These are phyloP conservation scores for Drosophila helvetica DNA, from an alignment of 2,888 invertebrate genomes.

Conservation along the genomic window DNA sequence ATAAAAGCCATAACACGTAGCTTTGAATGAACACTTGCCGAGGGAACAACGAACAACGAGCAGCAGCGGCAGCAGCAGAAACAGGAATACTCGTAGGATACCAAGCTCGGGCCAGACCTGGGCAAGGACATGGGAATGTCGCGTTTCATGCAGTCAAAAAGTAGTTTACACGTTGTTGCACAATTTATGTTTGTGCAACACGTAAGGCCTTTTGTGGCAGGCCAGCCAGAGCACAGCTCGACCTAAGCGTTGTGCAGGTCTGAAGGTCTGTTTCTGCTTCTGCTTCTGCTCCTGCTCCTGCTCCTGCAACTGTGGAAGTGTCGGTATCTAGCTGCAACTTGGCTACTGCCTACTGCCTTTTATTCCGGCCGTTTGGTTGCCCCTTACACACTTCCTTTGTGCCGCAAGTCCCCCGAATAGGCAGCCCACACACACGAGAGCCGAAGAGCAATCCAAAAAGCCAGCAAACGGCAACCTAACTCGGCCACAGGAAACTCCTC, in stretches of 20 bases:
- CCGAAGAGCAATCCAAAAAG: slow-evolving; percentile 42
- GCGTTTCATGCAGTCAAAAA: slow-evolving; percentile 76
- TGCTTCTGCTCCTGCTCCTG: not conserved
- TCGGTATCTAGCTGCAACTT: slow-evolving; percentile 39
- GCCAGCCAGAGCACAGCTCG: slow-evolving; percentile 25
- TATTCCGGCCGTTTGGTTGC: slow-evolving; percentile 38
- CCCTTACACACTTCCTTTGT: slow-evolving; percentile 40
- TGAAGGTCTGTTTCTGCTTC: slow-evolving; percentile 33
- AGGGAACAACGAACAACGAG: slow-evolving; percentile 5
- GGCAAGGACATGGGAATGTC: slow-evolving; percentile 55
- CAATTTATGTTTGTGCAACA: slow-evolving; percentile 81
- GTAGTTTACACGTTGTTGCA: slow-evolving; percentile 82
- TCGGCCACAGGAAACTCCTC: slow-evolving; percentile 29
- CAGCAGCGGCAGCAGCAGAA: not conserved
- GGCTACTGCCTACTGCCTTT: slow-evolving; percentile 21
- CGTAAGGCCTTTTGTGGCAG: slow-evolving; percentile 67
- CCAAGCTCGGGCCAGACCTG: slow-evolving; percentile 36
- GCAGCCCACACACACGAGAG: slow-evolving; percentile 4
- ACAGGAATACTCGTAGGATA: slow-evolving; percentile 1
- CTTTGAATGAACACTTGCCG: slow-evolving; percentile 64
- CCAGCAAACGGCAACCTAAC: slow-evolving; percentile 35
- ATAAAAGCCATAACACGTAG: slow-evolving; percentile 73
- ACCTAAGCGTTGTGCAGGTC: slow-evolving; percentile 35
- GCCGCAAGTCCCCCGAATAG: slow-evolving; percentile 2
- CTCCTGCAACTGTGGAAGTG: not conserved